Evolutionary conservation across 2,888 invertebrate species (phyloP).

Genomic region (Volucella inflata): DNA sequence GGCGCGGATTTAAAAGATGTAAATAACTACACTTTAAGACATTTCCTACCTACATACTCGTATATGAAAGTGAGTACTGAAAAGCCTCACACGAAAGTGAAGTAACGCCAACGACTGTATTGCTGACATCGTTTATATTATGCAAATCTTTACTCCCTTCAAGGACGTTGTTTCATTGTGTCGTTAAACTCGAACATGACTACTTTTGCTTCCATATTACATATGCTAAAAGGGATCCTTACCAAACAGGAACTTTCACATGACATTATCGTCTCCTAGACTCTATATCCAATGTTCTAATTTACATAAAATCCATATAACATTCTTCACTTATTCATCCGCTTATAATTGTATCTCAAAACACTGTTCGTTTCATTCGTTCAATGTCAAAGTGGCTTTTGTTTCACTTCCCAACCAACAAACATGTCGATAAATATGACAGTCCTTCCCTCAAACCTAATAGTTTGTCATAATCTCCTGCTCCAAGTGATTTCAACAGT

Average conservation of each 20-base stretch:
- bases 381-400: neutral
- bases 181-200: constrained; percentile 1
- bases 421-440: neutral
- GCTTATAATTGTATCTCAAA: constrained; percentile 13
- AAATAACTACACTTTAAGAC: too few relatives aligned
- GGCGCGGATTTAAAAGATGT: too few relatives aligned
- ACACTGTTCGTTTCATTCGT: neutral
- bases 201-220: neutral
- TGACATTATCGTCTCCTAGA: neutral
- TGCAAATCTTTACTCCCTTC: constrained; percentile 1
- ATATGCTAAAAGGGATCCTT: constrained; percentile 14
- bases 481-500: neutral
- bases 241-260: constrained; percentile 3
- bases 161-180: constrained; percentile 2
- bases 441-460: neutral
- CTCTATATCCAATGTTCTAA: neutral
- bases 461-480: neutral
- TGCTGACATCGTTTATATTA: constrained; percentile 2
- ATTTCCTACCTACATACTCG: too few relatives aligned
- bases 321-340: neutral
- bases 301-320: constrained; percentile 28
- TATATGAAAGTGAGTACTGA: too few relatives aligned
- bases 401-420: neutral
- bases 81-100: too few relatives aligned
- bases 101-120: neutral